Base-by-base conservation (phyloP, 2,888 invertebrate genomes). In the Cyrtodaria siliqua region DNA sequence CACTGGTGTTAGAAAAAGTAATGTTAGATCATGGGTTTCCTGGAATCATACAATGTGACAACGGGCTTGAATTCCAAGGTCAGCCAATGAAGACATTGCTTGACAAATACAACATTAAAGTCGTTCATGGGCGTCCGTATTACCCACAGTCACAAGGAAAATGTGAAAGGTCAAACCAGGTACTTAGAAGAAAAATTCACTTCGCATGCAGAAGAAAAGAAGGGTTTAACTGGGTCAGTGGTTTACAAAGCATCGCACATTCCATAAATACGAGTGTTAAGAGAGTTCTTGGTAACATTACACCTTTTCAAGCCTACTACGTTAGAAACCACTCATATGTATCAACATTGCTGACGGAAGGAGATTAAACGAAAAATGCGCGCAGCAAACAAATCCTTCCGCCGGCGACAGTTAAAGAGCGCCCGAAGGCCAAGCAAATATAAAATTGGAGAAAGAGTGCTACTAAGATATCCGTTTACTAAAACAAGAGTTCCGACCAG, bases 61-160 rank as follows among this genome's bases (percentile, higher is more conserved):
- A 57, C n/a, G 66, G 57, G 8, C n/a, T 3, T 16, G 66, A 67
- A 49, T 57, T 67, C 50, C n/a, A 67, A 26, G 66, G 57, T 8
- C 14, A 14, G 0, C 6, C 14, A 16, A 57, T 47, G 29, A n/a
- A 64, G 12, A 6, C n/a, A 18, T 29, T 55, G 18, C 8, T 62
- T 23, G 24, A 50, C 8, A 50, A 50, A 20, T 20, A 50, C 29
- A 18, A 29, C 33, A 29, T 62, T 4, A 29, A 50, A 62, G 29
- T 62, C 12, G 23, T 62, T n/a, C 38, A 63, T 40, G 53, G 53
- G 16, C 26, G 49, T 24, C 60, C 49, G 2, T 27, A 60, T 18
- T 24, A 60, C 49, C 60, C 60, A 44, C 60, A 49, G 20, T n/a
- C n/a, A n/a, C n/a, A n/a, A n/a, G 49, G 60, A 16, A 60, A 49